Conservation (phyloP, 2,113 vertebrate species). For the Odocoileus hemionus region DNA sequence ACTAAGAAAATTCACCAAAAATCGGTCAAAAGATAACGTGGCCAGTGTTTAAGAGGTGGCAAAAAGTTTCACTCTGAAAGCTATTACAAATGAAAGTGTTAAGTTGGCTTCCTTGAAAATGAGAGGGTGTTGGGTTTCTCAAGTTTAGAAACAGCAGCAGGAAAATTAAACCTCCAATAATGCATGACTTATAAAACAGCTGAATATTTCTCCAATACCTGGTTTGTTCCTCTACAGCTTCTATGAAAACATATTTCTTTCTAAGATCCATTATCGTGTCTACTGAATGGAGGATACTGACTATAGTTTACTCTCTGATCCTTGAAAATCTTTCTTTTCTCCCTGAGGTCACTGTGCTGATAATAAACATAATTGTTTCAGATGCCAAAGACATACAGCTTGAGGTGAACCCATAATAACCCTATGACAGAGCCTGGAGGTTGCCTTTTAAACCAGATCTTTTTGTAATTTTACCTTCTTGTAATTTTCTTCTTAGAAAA, state of each 20-base stretch:
- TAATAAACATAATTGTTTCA: background rate
- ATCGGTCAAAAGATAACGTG: background rate
- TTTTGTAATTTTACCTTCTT: background rate
- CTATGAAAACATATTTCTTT: background rate
- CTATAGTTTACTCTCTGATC: background rate
- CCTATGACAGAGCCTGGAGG: background rate
- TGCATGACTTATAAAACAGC: background rate
- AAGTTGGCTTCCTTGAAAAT: background rate
- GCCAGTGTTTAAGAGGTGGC: background rate
- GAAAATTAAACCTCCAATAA: background rate
- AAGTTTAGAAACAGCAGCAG: background rate
- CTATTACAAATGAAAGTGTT: background rate
- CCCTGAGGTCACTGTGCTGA: background rate
- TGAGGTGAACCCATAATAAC: background rate
- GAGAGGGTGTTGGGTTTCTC: background rate
- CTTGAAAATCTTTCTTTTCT: background rate
- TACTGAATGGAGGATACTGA: background rate
- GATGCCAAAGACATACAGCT: background rate
- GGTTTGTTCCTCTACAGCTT: background rate
- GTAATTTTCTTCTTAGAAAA: background rate
- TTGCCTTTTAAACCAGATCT: background rate
- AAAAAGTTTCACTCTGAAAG: background rate
- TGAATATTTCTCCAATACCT: background rate
- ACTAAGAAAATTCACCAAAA: background rate
- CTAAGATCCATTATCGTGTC: background rate